Evolutionary conservation across 2,888 invertebrate genomes (phyloP).

Genomic region (Pemphredon lugubris): DNA sequence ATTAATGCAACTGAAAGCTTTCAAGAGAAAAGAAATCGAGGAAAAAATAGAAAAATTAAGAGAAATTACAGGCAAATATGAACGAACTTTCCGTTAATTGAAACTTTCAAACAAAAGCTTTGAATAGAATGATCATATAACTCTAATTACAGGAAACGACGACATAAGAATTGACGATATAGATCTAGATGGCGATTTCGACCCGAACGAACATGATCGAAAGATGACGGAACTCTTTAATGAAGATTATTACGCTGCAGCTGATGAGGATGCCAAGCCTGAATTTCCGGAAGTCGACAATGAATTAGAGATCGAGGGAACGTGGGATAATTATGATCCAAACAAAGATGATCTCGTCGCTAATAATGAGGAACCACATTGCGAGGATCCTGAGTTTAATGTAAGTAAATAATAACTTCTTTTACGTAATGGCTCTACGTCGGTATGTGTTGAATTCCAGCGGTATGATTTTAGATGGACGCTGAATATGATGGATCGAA

Average conservation of each 20-base stretch:
- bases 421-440: constrained; percentile 2
- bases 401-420: constrained; percentile 82
- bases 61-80: constrained; percentile 88
- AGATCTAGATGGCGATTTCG: constrained; percentile 95
- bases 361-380: constrained; percentile 82
- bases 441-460: background rate
- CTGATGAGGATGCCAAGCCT: constrained; percentile 89
- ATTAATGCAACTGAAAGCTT: constrained; percentile 91
- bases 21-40: constrained; percentile 94
- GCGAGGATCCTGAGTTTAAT: constrained; percentile 92
- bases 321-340: constrained; percentile 86
- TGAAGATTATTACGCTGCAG: constrained; percentile 91
- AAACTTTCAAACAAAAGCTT: too few species aligned
- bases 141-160: constrained; percentile 69
- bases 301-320: constrained; percentile 85
- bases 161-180: constrained; percentile 71
- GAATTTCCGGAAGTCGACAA: constrained; percentile 91
- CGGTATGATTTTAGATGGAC: constrained; percentile 87
- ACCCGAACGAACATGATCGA: constrained; percentile 93
- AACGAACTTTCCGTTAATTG: background rate
- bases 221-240: constrained; percentile 94
- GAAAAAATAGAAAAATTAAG: constrained; percentile 93
- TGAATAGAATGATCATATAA: background rate
- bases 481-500: constrained; percentile 88
- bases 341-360: constrained; percentile 77